These are phyloP conservation scores for Triplophysa dalaica DNA, from an alignment of 2,113 vertebrate genomes.

Conservation along the genomic window DNA sequence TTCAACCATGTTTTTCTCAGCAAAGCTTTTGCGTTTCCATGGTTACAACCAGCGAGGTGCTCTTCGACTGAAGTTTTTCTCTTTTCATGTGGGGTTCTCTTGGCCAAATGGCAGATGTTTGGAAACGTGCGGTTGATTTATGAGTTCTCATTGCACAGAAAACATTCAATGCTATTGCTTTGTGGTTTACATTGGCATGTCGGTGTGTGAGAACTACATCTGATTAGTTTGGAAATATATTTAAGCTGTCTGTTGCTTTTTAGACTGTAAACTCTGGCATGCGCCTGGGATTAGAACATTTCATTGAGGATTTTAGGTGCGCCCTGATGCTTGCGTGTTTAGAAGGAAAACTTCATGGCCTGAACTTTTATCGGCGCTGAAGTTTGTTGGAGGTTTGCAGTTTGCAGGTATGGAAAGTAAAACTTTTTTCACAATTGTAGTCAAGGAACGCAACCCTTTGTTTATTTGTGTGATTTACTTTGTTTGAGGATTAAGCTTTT, in stretches of 20 bases:
- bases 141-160: background rate
- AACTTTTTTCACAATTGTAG: background rate
- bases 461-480: slow-evolving; percentile 17
- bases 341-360: slow-evolving; percentile 52
- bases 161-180: background rate
- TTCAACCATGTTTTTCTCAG: slow-evolving; percentile 59
- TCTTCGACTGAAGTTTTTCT: slow-evolving; percentile 31
- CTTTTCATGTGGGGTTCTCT: slow-evolving; percentile 57
- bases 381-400: slow-evolving; percentile 56
- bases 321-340: slow-evolving; percentile 58
- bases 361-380: slow-evolving; percentile 47
- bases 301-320: slow-evolving; percentile 72
- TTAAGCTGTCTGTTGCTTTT: slow-evolving; percentile 48
- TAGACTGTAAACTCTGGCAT: slow-evolving; percentile 67
- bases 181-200: background rate
- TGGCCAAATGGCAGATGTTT: background rate
- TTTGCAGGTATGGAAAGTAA: slow-evolving; percentile 61
- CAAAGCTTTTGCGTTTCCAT: slow-evolving; percentile 65
- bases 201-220: slow-evolving; percentile 27
- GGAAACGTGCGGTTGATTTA: background rate
- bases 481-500: slow-evolving; percentile 5
- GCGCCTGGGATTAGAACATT: slow-evolving; percentile 79
- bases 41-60: slow-evolving; percentile 61
- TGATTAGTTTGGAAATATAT: slow-evolving; percentile 44
- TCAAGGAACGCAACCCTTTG: background rate